Conservation (phyloP, 2,888 invertebrate genomes). For the Volucella zonaria region DNA sequence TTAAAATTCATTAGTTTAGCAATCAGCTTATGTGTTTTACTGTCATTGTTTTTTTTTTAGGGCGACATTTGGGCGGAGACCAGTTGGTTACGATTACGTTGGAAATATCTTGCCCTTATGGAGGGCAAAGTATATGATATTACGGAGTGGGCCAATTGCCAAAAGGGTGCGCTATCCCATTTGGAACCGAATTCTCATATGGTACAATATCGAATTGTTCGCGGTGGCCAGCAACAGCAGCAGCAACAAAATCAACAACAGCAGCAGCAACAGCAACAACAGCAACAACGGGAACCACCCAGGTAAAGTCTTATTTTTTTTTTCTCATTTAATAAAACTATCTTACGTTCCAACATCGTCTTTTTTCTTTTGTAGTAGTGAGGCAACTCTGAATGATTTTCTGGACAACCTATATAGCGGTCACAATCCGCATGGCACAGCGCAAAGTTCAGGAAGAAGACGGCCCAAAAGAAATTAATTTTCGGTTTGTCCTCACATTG, state of each 20-base stretch:
- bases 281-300: conserved; percentile 75
- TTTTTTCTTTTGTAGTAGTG: conserved; percentile 77
- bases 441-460: conserved; percentile 78
- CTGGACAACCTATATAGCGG: conserved; percentile 82
- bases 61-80: conserved; percentile 99
- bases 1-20: background rate
- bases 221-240: conserved; percentile 81
- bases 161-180: conserved; percentile 86
- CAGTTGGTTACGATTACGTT: conserved; percentile 92
- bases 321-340: background rate
- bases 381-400: conserved; percentile 81
- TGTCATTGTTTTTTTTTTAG: conserved; percentile 82
- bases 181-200: conserved; percentile 95
- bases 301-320: conserved; percentile 52
- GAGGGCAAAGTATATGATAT: conserved; percentile 97
- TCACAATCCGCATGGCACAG: conserved; percentile 80
- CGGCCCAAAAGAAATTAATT: conserved; percentile 81
- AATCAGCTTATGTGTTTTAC: background rate
- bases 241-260: conserved; percentile 79
- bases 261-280: conserved; percentile 76
- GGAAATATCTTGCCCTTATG: conserved; percentile 98
- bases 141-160: conserved; percentile 98
- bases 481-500: conserved; percentile 11
- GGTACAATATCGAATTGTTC: conserved; percentile 86
- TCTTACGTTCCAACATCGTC: background rate